These are phyloP conservation scores for Xyrauchen texanus DNA, from an alignment of 2,113 vertebrate species.

Conservation along the genomic window DNA sequence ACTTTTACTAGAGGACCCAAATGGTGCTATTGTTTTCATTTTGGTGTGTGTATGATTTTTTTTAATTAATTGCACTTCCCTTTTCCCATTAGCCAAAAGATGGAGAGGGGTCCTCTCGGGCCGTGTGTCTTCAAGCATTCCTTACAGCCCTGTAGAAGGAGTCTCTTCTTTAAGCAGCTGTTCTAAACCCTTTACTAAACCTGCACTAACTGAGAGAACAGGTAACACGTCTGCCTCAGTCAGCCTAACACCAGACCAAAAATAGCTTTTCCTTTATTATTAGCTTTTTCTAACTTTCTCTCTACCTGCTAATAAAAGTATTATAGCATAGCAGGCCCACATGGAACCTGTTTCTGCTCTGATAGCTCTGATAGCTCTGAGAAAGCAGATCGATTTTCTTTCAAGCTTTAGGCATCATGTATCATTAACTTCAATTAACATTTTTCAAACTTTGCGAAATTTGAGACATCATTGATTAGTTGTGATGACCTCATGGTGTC, in stretches of 20 bases:
- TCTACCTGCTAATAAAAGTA: no score
- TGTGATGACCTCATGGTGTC: slow-evolving; percentile 15
- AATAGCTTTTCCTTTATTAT: no score
- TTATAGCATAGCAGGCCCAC: no score
- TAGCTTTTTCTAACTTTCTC: no score
- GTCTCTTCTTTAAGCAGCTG: slow-evolving; percentile 89
- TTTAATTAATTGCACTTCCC: slow-evolving; percentile 51
- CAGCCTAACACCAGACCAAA: no score
- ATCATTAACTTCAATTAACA: slow-evolving; percentile 5
- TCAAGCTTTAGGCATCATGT: not conserved
- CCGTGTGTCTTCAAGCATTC: slow-evolving; percentile 78
- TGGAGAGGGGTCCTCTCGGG: slow-evolving; percentile 88
- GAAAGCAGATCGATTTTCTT: slow-evolving; percentile 25
- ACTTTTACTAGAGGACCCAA: no score
- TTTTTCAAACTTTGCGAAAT: slow-evolving; percentile 18
- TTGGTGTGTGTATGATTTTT: not conserved
- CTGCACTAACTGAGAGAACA: slow-evolving; percentile 92
- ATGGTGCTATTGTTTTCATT: no score
- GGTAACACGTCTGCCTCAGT: slow-evolving; percentile 75
- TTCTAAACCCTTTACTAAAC: slow-evolving; percentile 91
- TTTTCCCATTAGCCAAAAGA: slow-evolving; percentile 82
- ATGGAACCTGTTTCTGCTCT: no score
- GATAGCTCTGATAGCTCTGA: not conserved
- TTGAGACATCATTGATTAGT: slow-evolving; percentile 34
- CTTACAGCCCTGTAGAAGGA: slow-evolving; percentile 90